Evolutionary conservation across 2,113 vertebrate genomes (phyloP), one percentile per base, ranked within the genome.

Genomic region (Sula dactylatra): DNA sequence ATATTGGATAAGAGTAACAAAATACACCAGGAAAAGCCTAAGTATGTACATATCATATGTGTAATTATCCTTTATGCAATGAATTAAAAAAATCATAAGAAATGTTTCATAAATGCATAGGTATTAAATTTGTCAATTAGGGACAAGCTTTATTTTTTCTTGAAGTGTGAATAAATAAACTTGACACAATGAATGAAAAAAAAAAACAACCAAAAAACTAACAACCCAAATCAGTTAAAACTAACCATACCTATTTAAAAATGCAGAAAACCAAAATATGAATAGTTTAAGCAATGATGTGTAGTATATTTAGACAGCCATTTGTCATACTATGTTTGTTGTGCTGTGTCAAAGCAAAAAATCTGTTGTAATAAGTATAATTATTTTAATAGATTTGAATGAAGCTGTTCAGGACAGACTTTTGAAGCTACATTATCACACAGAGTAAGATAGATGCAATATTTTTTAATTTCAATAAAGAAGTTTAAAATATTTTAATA

Each of bases 391-490:
- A 70, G 27, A 77, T 77, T 40, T 72, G 45, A 88, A 90, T 70
- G 5, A 94, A 90, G 32, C 16, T 77, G 38, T 47, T 77, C 20
- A 88, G 16, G 67, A 74, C 29, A 82, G 82, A 91, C 22, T 73
- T 85, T 49, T 27, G 70, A 94, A 95, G 45, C 44, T 82, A 52
- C 19, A 79, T 44, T 45, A 49, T 78, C 32, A 70, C 3, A 10
- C 0, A 34, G 19, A 87, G 27, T 56, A 81, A 61, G 13, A 76
- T 0, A 83, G 27, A 34, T 90, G 24, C 32, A 79, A 2, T 77
- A 73, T 76, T 90, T 85, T 92, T 89, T 54, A 76, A 44, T 91
- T 96, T 86, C 83, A 83, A 62, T 71, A 82, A 80, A 83, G 24
- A 65, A 16, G 16, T 88, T 87, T 83, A 20, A 82, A 88, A 87